A percentile compares a stretch with the other conserved stretches of the same genome.
These are phyloP conservation scores for Microplitis demolitor DNA, from an alignment of 1,140 invertebrate species.

Conservation along the genomic window DNA sequence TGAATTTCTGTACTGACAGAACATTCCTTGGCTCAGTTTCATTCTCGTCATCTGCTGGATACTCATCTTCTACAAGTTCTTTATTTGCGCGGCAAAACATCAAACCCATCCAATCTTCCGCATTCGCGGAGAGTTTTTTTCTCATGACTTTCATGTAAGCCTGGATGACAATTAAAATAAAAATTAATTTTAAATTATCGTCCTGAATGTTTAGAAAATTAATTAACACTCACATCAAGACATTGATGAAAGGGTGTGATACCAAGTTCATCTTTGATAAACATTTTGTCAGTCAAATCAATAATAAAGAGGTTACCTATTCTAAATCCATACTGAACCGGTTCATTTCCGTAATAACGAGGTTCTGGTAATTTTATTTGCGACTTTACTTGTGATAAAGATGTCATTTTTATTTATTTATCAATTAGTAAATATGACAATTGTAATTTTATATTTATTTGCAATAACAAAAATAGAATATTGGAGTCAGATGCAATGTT, in stretches of 20 bases:
- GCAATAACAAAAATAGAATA: too few species aligned
- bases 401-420: not conserved
- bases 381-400: not conserved
- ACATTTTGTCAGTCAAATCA: not conserved
- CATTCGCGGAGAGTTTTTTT: constrained; percentile 36
- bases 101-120: constrained; percentile 41
- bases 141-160: constrained; percentile 25
- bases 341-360: not conserved
- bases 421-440: too few species aligned
- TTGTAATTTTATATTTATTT: too few species aligned
- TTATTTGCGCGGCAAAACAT: constrained; percentile 36
- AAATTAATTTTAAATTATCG: not conserved
- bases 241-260: constrained; percentile 1
- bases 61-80: constrained; percentile 23
- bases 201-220: not conserved
- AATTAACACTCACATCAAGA: not conserved
- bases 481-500: too few species aligned
- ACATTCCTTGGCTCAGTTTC: not conserved
- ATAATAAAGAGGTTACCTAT: constrained; percentile 2
- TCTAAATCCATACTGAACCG: not conserved
- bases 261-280: not conserved
- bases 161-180: not conserved
- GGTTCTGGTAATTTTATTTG: not conserved
- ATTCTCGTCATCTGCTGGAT: constrained; percentile 25
- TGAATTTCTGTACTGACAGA: constrained; percentile 19